Base-by-base conservation (phyloP, 1,140 invertebrate genomes). In the Contarinia nasturtii region DNA sequence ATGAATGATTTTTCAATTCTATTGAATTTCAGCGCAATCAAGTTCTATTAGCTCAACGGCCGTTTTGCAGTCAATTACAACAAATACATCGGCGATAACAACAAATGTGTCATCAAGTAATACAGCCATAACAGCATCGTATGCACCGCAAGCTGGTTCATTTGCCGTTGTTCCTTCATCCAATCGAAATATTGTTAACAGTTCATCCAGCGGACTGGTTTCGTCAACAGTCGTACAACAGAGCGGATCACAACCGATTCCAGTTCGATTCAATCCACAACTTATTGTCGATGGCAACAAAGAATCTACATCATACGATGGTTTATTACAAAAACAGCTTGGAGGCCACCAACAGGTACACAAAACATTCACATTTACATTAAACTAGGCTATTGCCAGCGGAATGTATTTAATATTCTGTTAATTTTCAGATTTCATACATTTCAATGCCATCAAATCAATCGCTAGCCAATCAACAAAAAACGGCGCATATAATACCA, bases 151-250 rank as follows among this genome's bases (percentile, higher is more conserved):
- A 21, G 21, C 43, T 14, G 18, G 43, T 27, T 44, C 61, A 1
- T 63, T 61, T 18, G 63, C 60, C 0, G 60, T 63, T 7, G 49
- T 63, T 27, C 60, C 61, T 33, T 34, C 51, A 14, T 50, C 53
- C 2, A 50, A 48, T 2, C 55, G 61, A 2, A 54, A 55, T 2
- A 59, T 63, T 27, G 58, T 58, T 3, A 27, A 27, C 27, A 27
- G 27, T 27, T 27, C 27, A 10, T 5, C 27, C 3, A 10, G 27
- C 10, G 36, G 36, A 14, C 5, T 38, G 36, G 15, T 21, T 43
- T 7, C 41, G 41, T 43, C 41, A 4, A 43, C n/a, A 5, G 41
- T 18, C 5, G 10, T 12, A 4, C 50, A 33, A 33, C 5, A 14
- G 11, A 48, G 38, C 34, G 51, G 52, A 50, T 50, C 53, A 19